Evolutionary conservation across 2,113 vertebrate species (phyloP), one percentile per base, ranked within the genome.

Genomic region (Gadus macrocephalus): DNA sequence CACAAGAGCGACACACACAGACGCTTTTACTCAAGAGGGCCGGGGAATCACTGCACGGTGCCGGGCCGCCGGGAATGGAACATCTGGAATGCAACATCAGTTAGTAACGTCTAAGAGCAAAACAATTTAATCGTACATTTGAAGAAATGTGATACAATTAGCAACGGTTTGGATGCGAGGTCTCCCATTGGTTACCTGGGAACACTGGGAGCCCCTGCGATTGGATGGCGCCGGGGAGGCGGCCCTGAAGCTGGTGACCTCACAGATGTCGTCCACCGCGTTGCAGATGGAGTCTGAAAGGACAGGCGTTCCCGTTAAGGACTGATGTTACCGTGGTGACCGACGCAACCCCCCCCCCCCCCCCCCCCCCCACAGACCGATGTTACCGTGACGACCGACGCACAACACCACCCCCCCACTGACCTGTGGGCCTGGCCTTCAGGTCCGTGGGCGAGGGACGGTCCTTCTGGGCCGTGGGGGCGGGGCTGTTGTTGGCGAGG

Each of bases 341-440:
- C 62, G 14, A 27, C 25, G 20, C 20, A 20, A 20, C 17, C 8
- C 12, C 27, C 15, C 12, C 25, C 27, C 12, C 25, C 27, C 20
- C 20, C 20, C 25, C 17, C 8, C 12, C 27, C 15, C 12, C 25
- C 27, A 28, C 8, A 31, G 25, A 25, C 25, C 2, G 25, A 25
- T 25, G 25, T 25, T 25, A 25, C 25, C 25, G 25, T 3, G 25
- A 25, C 25, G 2, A 25, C 25, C 2, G 25, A 25, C 25, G 25
- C 25, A 25, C 25, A 25, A 25, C 25, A 20, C 25, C 25, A 2
- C 25, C 25, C 25, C 25, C 25, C 25, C 25, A 25, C 25, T 25
- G 25, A 25, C 25, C 25, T 25, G 25, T 25, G 25, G 20, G 20
- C 69, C 93, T 94, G 35, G 94, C 87, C 73, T 96, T 96, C 79